Conservation (phyloP, 1,140 invertebrate genomes). For the Brachionus rubens region DNA sequence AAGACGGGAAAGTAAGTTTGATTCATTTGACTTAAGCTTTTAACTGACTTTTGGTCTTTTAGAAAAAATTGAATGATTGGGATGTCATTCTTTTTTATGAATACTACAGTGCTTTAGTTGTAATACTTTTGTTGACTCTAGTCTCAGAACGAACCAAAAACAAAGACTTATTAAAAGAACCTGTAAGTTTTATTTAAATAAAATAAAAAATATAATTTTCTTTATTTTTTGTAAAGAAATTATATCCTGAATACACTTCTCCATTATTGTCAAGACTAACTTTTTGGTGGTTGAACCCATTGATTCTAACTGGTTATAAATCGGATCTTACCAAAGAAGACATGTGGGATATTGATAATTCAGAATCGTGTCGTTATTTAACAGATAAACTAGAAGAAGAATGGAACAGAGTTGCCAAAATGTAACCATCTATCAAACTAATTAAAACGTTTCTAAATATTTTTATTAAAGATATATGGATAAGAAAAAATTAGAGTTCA, state of each 20-base stretch:
- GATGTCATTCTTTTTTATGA: neutral
- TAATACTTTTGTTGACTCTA: neutral
- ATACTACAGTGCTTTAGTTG: neutral
- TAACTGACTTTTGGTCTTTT: neutral
- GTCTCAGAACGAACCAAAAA: neutral
- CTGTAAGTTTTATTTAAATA: too few species aligned
- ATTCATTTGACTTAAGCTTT: neutral
- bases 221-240: too few species aligned
- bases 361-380: neutral
- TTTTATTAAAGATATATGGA: slow-evolving; percentile 13
- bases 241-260: slow-evolving; percentile 20
- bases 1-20: neutral
- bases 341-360: slow-evolving; percentile 19
- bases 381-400: neutral
- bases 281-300: slow-evolving; percentile 45
- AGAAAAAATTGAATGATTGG: neutral
- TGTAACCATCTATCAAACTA: neutral
- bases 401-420: slow-evolving; percentile 20
- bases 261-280: slow-evolving; percentile 33
- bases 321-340: slow-evolving; percentile 13
- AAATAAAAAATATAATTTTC: too few species aligned
- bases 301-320: slow-evolving; percentile 32
- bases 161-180: neutral
- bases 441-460: neutral
- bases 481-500: neutral